A percentile compares a stretch with the other conserved stretches of the same genome.
Conservation (phyloP, 1,140 invertebrate genomes). For the Drosophila subpulchrella region DNA sequence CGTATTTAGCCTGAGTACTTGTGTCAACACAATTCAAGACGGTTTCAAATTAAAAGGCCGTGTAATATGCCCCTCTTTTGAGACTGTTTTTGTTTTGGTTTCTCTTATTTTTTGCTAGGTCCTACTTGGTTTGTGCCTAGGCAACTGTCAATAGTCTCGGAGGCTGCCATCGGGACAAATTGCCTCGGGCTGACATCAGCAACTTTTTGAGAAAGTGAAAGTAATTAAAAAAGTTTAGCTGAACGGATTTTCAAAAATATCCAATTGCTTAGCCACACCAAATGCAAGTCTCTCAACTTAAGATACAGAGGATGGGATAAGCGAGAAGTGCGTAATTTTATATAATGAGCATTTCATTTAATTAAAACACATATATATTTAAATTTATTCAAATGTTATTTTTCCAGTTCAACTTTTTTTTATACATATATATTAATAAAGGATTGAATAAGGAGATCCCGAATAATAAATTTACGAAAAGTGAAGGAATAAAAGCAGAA, state of each 20-base stretch:
- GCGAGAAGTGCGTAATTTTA: background rate
- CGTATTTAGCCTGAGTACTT: conserved; percentile 46
- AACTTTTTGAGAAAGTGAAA: conserved; percentile 36
- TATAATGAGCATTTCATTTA: background rate
- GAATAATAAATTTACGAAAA: too few species aligned
- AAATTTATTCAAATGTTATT: too few species aligned
- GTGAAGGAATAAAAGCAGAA: too few species aligned
- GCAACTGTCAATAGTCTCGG: conserved; percentile 39
- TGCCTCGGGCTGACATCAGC: conserved; percentile 33
- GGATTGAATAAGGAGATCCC: too few species aligned
- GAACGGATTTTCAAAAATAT: conserved; percentile 49
- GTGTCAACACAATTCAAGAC: conserved; percentile 54
- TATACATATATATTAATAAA: too few species aligned
- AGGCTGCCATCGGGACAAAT: conserved; percentile 33
- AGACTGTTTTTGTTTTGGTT: conserved; percentile 44
- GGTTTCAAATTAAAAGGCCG: conserved; percentile 57
- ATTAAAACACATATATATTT: background rate
- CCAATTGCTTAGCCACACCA: conserved; percentile 26
- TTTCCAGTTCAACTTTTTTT: too few species aligned
- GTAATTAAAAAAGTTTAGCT: conserved; percentile 60
- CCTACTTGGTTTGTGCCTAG: conserved; percentile 2
- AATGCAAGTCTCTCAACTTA: conserved; percentile 10
- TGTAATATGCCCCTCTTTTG: conserved; percentile 20
- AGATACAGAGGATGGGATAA: too few species aligned
- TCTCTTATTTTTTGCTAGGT: conserved; percentile 2